These are phyloP conservation scores for Epinephelus malabaricus DNA, from an alignment of 2,797 vertebrate genomes.

Conservation along the genomic window DNA sequence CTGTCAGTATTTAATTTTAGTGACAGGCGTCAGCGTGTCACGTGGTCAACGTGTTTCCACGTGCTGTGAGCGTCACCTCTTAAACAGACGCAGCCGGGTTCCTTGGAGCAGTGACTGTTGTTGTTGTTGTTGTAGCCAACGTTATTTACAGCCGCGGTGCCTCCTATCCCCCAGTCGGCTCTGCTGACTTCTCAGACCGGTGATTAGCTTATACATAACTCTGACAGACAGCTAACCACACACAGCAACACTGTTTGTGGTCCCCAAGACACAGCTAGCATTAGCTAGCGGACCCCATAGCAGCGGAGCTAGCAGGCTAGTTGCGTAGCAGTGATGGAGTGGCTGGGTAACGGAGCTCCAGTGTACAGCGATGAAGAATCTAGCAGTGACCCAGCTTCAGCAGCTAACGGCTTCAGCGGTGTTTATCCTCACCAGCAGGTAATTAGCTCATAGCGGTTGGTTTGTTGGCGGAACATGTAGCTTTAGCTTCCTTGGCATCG, in stretches of 20 bases:
- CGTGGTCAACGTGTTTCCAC: constrained; percentile 60
- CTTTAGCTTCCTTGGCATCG: neutral
- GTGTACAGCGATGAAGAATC: constrained; percentile 45
- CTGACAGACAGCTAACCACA: neutral
- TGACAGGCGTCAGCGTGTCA: constrained; percentile 14
- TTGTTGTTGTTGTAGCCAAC: constrained; percentile 19
- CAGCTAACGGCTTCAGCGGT: neutral
- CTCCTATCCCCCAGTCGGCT: neutral
- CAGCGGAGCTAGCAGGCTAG: constrained; percentile 51
- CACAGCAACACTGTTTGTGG: constrained; percentile 2
- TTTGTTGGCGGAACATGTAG: neutral
- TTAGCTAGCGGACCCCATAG: constrained; percentile 40
- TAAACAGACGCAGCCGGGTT: constrained; percentile 12
- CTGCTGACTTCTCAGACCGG: neutral
- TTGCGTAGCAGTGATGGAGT: constrained; percentile 81
- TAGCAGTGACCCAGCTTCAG: constrained; percentile 19
- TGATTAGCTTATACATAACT: neutral
- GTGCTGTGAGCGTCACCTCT: constrained; percentile 41
- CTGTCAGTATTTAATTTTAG: no score
- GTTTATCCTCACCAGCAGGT: constrained; percentile 67
- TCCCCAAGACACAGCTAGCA: constrained; percentile 45
- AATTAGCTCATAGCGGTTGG: neutral
- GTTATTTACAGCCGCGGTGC: neutral
- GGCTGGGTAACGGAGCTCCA: constrained; percentile 73
- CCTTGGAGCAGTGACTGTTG: neutral